These are phyloP conservation scores for Mythimna ferrago DNA, from an alignment of 2,888 invertebrate species.

Conservation along the genomic window DNA sequence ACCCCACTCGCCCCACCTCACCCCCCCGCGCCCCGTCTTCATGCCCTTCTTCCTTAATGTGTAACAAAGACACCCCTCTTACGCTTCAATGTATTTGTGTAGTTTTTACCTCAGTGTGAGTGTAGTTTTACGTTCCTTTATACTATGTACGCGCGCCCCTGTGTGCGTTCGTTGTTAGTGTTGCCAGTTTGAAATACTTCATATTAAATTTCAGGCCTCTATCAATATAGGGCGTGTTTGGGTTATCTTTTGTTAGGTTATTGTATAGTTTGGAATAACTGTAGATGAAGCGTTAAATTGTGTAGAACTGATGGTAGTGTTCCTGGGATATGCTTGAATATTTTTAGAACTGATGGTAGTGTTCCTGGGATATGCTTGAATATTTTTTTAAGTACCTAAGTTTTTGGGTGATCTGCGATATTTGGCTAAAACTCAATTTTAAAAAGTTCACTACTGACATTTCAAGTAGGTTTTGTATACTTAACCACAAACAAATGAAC, in stretches of 20 bases:
- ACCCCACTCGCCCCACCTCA: constrained; percentile 64
- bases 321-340: constrained; percentile 18
- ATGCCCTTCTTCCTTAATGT: constrained; percentile 89
- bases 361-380: constrained; percentile 20
- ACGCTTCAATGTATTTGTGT: constrained; percentile 85
- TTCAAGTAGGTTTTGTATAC: background rate
- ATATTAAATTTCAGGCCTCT: constrained; percentile 89
- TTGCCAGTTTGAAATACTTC: constrained; percentile 86
- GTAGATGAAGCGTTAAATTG: constrained; percentile 57
- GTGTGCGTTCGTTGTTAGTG: constrained; percentile 68
- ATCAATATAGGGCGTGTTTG: constrained; percentile 83
- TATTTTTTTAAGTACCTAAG: too few species aligned
- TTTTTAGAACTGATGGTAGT: constrained; percentile 43
- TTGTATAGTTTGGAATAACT: constrained; percentile 66
- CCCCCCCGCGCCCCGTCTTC: constrained; percentile 78
- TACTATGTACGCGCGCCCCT: constrained; percentile 56
- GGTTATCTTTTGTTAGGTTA: constrained; percentile 83
- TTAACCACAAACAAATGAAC: background rate
- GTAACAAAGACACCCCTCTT: constrained; percentile 91
- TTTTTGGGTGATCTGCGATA: background rate
- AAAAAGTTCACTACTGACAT: background rate
- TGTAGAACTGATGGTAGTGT: constrained; percentile 48
- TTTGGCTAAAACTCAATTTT: background rate
- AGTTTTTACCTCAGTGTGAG: constrained; percentile 80
- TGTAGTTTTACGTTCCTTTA: constrained; percentile 74